Evolutionary conservation across 2,113 vertebrate genomes (phyloP), one percentile per base, ranked within the genome.

Genomic region (Rhinogobius similis): DNA sequence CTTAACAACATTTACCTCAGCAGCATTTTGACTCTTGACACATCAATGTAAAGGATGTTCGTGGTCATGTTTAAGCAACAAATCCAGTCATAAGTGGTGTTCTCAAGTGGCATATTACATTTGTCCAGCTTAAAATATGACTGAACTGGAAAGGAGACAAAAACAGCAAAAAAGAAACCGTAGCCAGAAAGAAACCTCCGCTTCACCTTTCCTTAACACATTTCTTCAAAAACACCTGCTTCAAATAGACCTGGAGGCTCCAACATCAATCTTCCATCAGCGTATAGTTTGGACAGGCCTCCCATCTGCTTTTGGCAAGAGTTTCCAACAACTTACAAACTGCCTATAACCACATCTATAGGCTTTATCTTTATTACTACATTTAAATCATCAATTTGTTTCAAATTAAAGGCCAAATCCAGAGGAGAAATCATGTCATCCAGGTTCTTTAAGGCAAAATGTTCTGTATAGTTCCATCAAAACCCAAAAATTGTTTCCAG

Each of bases 401-500:
- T n/a, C n/a, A n/a, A n/a, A n/a, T n/a, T n/a, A n/a, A n/a, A n/a
- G n/a, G n/a, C n/a, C n/a, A n/a, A n/a, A n/a, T n/a, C n/a, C n/a
- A n/a, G n/a, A n/a, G n/a, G n/a, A n/a, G n/a, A n/a, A n/a, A n/a
- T n/a, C n/a, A 8, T 24, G 26, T n/a, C 3, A 20, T 14, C 20
- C 18, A 36, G 27, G 58, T 36, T 16, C 18, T 18, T 20, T 32
- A 61, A 61, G 29, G 48, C 44, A 48, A 59, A 69, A 61, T 24
- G 20, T 23, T 43, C 10, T 0, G 10, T 56, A 23, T 46, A 65
- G 29, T 70, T 24, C 20, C 39, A n/a, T 26, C 18, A 21, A 62
- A 77, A 67, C 32, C 56, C 65, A 63, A 56, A 62, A 78, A 68
- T 59, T 13, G 32, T 70, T 65, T 76, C 18, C 46, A 10, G 1